A percentile compares a stretch with the other conserved stretches of the same genome.
Evolutionary conservation across 2,888 invertebrate species (phyloP).

Genomic region (Habroteleia sp.): DNA sequence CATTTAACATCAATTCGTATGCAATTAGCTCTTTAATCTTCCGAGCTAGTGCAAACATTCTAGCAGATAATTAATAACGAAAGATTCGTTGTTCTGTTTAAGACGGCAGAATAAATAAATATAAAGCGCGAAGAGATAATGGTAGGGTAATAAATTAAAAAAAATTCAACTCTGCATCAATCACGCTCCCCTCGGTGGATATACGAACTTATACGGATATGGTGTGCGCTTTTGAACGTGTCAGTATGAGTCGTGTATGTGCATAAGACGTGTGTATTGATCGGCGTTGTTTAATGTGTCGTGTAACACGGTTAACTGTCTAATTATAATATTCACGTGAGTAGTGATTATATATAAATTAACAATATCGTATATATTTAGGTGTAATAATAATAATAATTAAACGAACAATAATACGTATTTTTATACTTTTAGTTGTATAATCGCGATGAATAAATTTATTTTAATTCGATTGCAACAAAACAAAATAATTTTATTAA

Average conservation of each 20-base stretch:
- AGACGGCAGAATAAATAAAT: constrained; percentile 9
- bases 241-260: constrained; percentile 5
- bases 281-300: constrained; percentile 55
- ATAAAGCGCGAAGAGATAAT: constrained; percentile 28
- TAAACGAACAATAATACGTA: too few relatives aligned
- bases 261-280: constrained; percentile 55
- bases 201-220: constrained; percentile 3
- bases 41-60: constrained; percentile 5
- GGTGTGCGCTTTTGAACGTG: constrained; percentile 2
- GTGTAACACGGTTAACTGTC: constrained; percentile 55
- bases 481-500: too few relatives aligned
- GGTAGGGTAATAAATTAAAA: constrained; percentile 30
- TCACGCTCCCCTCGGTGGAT: constrained; percentile 30
- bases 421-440: too few relatives aligned
- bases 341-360: constrained; percentile 30
- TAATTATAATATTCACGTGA: constrained; percentile 48
- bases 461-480: too few relatives aligned
- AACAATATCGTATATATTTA: not conserved
- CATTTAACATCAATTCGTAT: constrained; percentile 10
- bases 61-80: not conserved
- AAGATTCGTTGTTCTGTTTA: not conserved
- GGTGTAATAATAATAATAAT: not conserved
- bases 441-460: too few relatives aligned
- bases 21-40: constrained; percentile 26
- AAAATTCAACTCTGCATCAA: constrained; percentile 49